A percentile compares a stretch with the other conserved stretches of the same genome.
Conservation (phyloP, 2,888 invertebrate genomes). For the Megamerina dolium region DNA sequence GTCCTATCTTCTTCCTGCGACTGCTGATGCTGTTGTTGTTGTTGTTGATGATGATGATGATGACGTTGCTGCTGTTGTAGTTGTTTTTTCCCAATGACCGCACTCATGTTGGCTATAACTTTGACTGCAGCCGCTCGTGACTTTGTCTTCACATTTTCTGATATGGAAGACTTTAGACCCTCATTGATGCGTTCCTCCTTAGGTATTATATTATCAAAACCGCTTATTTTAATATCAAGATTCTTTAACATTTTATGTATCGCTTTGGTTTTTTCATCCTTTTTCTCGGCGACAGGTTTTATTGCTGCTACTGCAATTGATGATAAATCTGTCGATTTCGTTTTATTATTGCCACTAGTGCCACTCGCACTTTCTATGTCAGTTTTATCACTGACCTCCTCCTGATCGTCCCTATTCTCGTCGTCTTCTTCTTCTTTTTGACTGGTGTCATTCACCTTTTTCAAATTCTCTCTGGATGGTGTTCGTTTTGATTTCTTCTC, state of each 20-base stretch:
- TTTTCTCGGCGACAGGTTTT: conserved; percentile 18
- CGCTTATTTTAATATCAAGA: conserved; percentile 47
- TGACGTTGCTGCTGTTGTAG: too few relatives aligned
- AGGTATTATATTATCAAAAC: conserved; percentile 43
- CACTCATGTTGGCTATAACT: conserved; percentile 35
- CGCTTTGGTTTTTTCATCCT: conserved; percentile 45
- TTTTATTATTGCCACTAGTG: not conserved
- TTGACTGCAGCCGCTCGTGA: conserved; percentile 47
- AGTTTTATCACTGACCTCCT: conserved; percentile 12
- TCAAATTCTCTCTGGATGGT: conserved; percentile 19
- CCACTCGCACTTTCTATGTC: not conserved
- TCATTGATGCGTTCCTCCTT: conserved; percentile 42
- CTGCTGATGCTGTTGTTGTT: conserved; percentile 2
- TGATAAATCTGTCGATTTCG: not conserved
- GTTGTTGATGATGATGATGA: too few relatives aligned
- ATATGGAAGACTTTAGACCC: conserved; percentile 48
- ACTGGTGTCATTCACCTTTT: conserved; percentile 7
- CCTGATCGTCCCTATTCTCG: conserved; percentile 8
- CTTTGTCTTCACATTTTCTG: conserved; percentile 50
- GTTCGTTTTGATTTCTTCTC: conserved; percentile 20
- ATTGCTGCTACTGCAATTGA: too few relatives aligned
- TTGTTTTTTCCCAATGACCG: too few relatives aligned
- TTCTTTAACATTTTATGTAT: conserved; percentile 48
- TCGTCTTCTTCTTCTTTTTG: conserved; percentile 5
- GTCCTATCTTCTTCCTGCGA: too few relatives aligned